These are phyloP conservation scores for Melanchra persicariae DNA, from an alignment of 2,888 invertebrate genomes.

Conservation along the genomic window DNA sequence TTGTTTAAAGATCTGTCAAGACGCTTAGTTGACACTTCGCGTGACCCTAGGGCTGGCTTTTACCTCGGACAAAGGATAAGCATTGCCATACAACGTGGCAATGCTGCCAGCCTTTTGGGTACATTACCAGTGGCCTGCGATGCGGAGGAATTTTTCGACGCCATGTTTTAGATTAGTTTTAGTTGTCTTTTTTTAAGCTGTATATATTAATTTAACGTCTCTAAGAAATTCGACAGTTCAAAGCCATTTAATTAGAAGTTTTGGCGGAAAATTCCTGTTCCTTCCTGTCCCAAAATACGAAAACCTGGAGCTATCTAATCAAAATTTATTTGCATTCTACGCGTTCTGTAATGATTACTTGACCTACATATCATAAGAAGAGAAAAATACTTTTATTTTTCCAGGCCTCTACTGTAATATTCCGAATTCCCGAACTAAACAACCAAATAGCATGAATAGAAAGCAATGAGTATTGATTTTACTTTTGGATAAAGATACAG, in stretches of 20 bases:
- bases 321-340: constrained; percentile 23
- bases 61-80: too few relatives aligned
- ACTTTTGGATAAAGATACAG: constrained; percentile 23
- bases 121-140: too few relatives aligned
- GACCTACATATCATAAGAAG: constrained; percentile 23
- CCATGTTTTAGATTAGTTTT: too few relatives aligned
- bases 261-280: constrained; percentile 7
- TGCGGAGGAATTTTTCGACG: too few relatives aligned
- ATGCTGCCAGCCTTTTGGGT: too few relatives aligned
- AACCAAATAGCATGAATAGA: constrained; percentile 25
- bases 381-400: constrained; percentile 28
- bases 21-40: too few relatives aligned
- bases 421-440: constrained; percentile 18
- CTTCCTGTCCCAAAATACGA: constrained; percentile 15
- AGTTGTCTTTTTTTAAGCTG: too few relatives aligned
- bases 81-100: too few relatives aligned
- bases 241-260: constrained; percentile 43
- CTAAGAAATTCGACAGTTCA: constrained; percentile 39
- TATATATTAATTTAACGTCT: constrained; percentile 24
- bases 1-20: too few relatives aligned
- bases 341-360: constrained; percentile 17
- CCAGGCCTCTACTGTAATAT: constrained; percentile 18
- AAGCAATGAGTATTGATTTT: constrained; percentile 48
- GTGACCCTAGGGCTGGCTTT: too few relatives aligned
- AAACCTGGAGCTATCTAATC: constrained; percentile 24